Conservation (phyloP, 2,797 vertebrate species). For the Lepus townsendii region DNA sequence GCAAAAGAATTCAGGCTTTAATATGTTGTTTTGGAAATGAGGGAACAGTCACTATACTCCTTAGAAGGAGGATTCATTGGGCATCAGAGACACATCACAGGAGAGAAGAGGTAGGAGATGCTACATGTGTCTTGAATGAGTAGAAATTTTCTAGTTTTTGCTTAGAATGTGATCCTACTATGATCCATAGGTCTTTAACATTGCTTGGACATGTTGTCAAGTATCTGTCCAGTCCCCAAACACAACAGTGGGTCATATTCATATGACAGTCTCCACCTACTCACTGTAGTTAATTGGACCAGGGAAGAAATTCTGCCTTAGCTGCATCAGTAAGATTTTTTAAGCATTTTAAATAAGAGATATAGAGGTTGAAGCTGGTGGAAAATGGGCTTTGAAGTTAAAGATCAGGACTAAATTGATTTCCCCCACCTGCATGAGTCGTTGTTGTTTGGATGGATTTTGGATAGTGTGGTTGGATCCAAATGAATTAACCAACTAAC, state of each 20-base stretch:
- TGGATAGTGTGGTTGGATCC: not conserved
- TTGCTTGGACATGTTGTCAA: not conserved
- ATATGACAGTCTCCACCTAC: not conserved
- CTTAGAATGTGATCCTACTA: not conserved
- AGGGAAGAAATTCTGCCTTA: not conserved
- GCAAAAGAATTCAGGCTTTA: not conserved
- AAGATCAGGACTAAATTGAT: not conserved
- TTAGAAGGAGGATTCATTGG: not conserved
- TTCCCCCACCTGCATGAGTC: not conserved
- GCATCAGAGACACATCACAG: not conserved
- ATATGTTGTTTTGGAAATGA: not conserved
- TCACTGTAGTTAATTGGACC: not conserved
- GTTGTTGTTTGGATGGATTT: not conserved
- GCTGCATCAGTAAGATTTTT: not conserved
- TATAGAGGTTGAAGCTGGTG: not conserved
- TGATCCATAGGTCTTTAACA: not conserved
- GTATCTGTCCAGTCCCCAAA: not conserved
- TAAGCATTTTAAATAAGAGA: not conserved
- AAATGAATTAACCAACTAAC: not conserved
- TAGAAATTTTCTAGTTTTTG: not conserved
- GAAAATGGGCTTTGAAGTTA: not conserved
- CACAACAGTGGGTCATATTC: not conserved
- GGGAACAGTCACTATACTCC: no score
- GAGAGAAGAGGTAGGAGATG: not conserved
- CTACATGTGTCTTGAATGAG: not conserved